A percentile compares a stretch with the other conserved stretches of the same genome.
phyloP scores from a whole-genome alignment of 2,797 vertebrate species.

The Echeneis naucrates region DNA sequence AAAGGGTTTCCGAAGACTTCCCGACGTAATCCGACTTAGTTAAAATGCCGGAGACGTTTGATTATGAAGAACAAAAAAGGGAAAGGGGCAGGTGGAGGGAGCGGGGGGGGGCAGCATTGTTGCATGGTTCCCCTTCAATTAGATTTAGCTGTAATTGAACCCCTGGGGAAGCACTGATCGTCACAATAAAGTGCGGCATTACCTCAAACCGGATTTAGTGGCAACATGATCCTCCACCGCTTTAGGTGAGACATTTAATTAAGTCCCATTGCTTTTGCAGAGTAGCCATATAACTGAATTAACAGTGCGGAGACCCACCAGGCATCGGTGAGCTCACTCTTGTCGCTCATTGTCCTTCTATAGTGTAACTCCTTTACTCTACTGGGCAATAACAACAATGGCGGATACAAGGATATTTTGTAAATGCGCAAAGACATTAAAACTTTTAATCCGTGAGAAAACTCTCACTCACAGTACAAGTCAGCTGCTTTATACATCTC shows the following conservation, averaged over 20 bases:
- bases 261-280: slow-evolving; percentile 80
- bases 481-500: slow-evolving; percentile 8
- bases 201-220: slow-evolving; percentile 84
- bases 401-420: slow-evolving; percentile 34
- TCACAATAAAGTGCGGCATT: slow-evolving; percentile 85
- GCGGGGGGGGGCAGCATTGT: slow-evolving; percentile 53
- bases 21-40: slow-evolving; percentile 78
- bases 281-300: slow-evolving; percentile 77
- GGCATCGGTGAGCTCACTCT: slow-evolving; percentile 50
- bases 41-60: slow-evolving; percentile 71
- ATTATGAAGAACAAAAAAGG: slow-evolving; percentile 76
- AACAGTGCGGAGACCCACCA: slow-evolving; percentile 71
- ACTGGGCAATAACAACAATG: slow-evolving; percentile 52
- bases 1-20: slow-evolving; percentile 70
- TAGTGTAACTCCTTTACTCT: slow-evolving; percentile 42
- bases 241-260: slow-evolving; percentile 87
- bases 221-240: slow-evolving; percentile 81
- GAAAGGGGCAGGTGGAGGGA: slow-evolving; percentile 53
- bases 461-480: not conserved
- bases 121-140: slow-evolving; percentile 76
- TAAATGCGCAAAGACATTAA: slow-evolving; percentile 22
- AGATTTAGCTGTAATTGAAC: slow-evolving; percentile 77
- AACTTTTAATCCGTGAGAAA: slow-evolving; percentile 35
- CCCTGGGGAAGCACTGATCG: slow-evolving; percentile 76
- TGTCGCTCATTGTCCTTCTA: slow-evolving; percentile 45